Evolutionary conservation across 1,140 invertebrate genomes (phyloP).

Genomic region (Anastrepha obliqua): DNA sequence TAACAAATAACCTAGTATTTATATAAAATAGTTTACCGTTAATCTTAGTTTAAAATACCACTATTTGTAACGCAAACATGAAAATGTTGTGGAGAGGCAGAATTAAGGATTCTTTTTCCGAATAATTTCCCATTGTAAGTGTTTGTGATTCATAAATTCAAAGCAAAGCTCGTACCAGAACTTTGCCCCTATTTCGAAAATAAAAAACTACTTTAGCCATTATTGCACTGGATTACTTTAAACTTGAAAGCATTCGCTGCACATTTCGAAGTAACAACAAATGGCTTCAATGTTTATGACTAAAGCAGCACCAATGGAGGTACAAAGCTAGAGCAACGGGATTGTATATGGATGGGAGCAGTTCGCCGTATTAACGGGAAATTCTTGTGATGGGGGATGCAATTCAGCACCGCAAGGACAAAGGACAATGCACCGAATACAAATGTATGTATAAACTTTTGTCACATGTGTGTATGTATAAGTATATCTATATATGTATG

Average conservation of each 20-base stretch:
- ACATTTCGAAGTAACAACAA: neutral
- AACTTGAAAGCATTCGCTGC: slow-evolving; percentile 15
- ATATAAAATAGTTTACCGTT: too few relatives aligned
- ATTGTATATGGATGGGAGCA: neutral
- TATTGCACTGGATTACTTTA: slow-evolving; percentile 3
- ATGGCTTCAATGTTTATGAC: slow-evolving; percentile 29
- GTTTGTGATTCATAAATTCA: slow-evolving; percentile 11
- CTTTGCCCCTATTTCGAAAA: neutral
- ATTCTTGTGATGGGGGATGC: neutral
- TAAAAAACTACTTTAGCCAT: slow-evolving; percentile 26
- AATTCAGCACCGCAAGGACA: neutral
- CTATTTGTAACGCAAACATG: too few relatives aligned
- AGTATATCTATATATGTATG: neutral
- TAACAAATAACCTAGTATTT: too few relatives aligned
- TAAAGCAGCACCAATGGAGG: neutral
- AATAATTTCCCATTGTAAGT: neutral
- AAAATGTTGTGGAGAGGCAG: too few relatives aligned
- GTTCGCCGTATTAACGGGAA: neutral
- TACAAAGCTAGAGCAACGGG: neutral
- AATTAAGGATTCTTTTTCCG: neutral
- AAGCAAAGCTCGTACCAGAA: neutral
- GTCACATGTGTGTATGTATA: neutral
- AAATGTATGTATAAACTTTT: neutral
- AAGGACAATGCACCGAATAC: slow-evolving; percentile 20
- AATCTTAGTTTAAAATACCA: too few relatives aligned